Conservation (phyloP, 2,888 invertebrate species). For the Himalopsyche kuldschensis region DNA sequence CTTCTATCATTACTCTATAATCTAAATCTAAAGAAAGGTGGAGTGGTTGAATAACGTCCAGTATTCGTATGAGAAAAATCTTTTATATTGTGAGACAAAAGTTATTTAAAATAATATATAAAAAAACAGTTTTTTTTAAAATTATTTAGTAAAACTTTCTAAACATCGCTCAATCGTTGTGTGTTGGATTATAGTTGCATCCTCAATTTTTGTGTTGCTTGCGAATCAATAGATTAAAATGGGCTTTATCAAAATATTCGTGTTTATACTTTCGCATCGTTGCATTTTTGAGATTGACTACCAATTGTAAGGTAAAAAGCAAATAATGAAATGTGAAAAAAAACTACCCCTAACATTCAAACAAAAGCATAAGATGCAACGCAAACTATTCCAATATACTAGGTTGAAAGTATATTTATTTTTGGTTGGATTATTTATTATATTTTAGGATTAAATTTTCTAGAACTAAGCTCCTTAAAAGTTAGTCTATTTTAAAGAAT, state of each 20-base stretch:
- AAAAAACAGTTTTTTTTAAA: too few species aligned
- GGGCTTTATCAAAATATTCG: slow-evolving; percentile 26
- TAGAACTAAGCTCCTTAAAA: too few species aligned
- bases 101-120: too few species aligned
- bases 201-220: slow-evolving; percentile 10
- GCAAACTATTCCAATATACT: neutral
- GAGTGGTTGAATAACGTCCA: too few species aligned
- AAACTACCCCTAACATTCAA: neutral
- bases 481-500: too few species aligned
- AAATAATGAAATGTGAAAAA: neutral
- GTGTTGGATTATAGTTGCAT: neutral
- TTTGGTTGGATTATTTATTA: neutral
- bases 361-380: neutral
- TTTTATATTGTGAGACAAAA: too few species aligned
- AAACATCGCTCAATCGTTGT: neutral
- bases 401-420: neutral
- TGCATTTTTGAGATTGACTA: slow-evolving; percentile 13
- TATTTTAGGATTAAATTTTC: too few species aligned
- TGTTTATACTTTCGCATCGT: slow-evolving; percentile 19
- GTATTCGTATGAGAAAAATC: too few species aligned
- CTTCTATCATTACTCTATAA: too few species aligned
- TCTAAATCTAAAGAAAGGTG: too few species aligned
- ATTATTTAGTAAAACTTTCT: too few species aligned
- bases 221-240: slow-evolving; percentile 30
- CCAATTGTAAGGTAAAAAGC: neutral